Percentiles rank a stretch among this genome's conserved stretches.
phyloP scores from a whole-genome alignment of 37 sponge, comb jelly and placozoan genomes.

The Diacarnus erythraeanus region DNA sequence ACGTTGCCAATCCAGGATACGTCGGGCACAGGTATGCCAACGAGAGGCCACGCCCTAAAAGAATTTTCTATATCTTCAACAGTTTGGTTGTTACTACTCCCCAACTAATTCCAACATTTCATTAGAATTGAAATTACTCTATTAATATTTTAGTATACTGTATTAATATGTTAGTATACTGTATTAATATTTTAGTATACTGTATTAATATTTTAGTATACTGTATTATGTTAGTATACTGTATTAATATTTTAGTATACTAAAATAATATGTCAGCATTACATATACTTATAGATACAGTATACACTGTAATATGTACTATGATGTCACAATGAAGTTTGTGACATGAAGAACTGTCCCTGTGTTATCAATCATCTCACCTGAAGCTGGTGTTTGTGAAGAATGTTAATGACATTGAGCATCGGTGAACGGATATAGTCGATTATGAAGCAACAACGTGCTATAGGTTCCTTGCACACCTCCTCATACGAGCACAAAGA shows the following conservation, averaged over 20 bases:
- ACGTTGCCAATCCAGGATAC: conserved; percentile 23
- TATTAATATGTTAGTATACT: no score
- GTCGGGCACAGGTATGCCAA: conserved; percentile 27
- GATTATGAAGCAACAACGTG: conserved; percentile 80
- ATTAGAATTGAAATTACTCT: no score
- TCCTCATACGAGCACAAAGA: conserved; percentile 83
- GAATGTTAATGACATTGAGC: conserved; percentile 34
- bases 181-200: no score
- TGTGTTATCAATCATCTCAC: not conserved
- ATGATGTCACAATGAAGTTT: not conserved
- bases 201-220: no score
- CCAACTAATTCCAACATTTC: no score
- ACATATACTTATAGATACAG: not conserved
- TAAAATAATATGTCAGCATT: no score
- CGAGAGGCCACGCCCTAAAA: conserved; percentile 22
- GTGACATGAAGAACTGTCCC: no score
- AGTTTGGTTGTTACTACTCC: no score
- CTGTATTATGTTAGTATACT: no score
- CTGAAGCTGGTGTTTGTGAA: conserved; percentile 48
- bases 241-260: no score
- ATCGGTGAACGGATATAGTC: conserved; percentile 73
- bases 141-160: no score
- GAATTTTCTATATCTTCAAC: no score
- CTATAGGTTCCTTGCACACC: conserved; percentile 81
- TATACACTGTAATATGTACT: not conserved